phyloP scores from a whole-genome alignment of 2,888 invertebrate species.

The Phymatocera aterrima region DNA sequence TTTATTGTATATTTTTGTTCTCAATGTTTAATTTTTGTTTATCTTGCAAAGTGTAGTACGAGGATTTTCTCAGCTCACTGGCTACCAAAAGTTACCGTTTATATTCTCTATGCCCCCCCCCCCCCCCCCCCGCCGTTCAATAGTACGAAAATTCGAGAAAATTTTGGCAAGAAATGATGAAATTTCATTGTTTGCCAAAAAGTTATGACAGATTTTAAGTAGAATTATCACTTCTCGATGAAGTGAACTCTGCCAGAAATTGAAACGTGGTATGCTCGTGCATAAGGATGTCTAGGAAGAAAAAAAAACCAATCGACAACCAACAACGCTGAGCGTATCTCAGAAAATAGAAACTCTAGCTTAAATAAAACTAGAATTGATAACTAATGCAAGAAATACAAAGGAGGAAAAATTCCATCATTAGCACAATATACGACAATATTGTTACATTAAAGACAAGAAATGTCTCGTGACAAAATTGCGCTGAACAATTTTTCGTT shows the following conservation, averaged over 20 bases:
- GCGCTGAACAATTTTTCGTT: background rate
- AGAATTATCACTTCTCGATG: background rate
- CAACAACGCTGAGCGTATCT: background rate
- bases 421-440: slow-evolving; percentile 18
- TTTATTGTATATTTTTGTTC: background rate
- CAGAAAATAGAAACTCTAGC: background rate
- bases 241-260: no score
- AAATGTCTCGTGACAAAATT: slow-evolving; percentile 17
- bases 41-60: slow-evolving; percentile 7
- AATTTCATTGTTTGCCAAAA: background rate
- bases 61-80: slow-evolving; percentile 13
- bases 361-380: background rate
- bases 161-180: background rate
- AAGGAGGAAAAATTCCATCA: background rate
- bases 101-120: no score
- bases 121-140: background rate
- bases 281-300: background rate
- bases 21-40: background rate
- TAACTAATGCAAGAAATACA: background rate
- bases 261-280: background rate
- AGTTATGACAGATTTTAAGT: no score
- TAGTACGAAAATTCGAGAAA: slow-evolving; percentile 17
- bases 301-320: background rate
- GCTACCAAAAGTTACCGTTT: slow-evolving; percentile 13
- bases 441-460: slow-evolving; percentile 22